Evolutionary conservation across 2,113 vertebrate species (phyloP).

Genomic region (Bostrychus sinensis): DNA sequence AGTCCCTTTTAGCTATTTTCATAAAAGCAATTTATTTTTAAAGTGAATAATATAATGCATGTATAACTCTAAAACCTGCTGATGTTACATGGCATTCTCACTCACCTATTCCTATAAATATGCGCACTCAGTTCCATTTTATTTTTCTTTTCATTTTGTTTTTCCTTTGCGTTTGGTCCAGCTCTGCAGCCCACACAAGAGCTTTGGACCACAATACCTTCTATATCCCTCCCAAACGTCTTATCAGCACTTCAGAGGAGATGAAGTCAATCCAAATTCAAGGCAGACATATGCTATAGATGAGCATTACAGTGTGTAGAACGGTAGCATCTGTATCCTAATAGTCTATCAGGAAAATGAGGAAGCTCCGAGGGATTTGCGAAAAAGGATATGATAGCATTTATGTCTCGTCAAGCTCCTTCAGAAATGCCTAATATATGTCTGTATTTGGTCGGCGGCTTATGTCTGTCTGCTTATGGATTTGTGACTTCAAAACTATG

Average conservation of each 20-base stretch:
- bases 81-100: constrained; percentile 21
- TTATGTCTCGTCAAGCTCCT: constrained; percentile 75
- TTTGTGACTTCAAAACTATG: constrained; percentile 82
- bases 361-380: constrained; percentile 74
- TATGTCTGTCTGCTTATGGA: constrained; percentile 83
- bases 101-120: constrained; percentile 29
- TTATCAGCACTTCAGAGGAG: constrained; percentile 56
- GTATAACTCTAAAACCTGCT: constrained; percentile 16
- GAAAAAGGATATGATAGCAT: constrained; percentile 74
- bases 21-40: no score
- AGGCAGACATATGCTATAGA: constrained; percentile 49
- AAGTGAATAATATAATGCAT: not conserved
- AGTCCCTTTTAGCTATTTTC: no score
- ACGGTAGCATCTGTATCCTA: constrained; percentile 66
- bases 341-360: constrained; percentile 65
- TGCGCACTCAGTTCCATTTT: constrained; percentile 34
- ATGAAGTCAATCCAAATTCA: constrained; percentile 43
- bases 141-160: constrained; percentile 23
- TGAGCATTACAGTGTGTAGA: constrained; percentile 58
- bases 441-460: constrained; percentile 80
- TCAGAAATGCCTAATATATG: constrained; percentile 76
- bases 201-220: constrained; percentile 33
- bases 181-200: constrained; percentile 20
- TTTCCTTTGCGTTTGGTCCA: constrained; percentile 31
- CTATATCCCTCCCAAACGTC: constrained; percentile 48